phyloP scores from a whole-genome alignment of 2,888 invertebrate genomes.

The Callyntrura sp. region DNA sequence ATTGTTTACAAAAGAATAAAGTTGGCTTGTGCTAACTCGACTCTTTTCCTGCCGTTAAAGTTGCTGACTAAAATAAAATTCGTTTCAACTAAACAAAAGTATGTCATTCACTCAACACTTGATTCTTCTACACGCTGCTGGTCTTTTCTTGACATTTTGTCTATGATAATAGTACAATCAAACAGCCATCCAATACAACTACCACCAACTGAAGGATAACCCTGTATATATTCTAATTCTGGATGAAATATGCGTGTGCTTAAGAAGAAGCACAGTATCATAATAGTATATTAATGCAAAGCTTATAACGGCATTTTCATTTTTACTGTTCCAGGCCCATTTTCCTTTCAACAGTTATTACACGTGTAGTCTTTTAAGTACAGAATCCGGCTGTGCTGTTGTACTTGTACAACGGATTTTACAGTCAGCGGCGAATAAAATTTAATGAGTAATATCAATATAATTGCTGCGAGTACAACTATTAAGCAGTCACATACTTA shows the following conservation, averaged over 20 bases:
- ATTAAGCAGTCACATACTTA: no score
- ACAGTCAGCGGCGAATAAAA: background rate
- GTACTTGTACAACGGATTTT: no score
- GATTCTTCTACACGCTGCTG: no score
- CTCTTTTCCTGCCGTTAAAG: no score
- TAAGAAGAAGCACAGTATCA: no score
- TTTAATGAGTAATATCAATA: background rate
- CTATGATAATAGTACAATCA: background rate
- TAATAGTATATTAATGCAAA: no score
- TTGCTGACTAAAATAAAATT: no score
- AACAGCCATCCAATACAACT: no score
- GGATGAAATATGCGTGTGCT: background rate
- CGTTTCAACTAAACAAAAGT: no score
- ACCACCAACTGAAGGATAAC: background rate
- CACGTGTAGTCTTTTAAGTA: background rate
- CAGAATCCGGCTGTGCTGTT: background rate
- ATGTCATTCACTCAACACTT: no score
- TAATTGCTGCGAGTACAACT: background rate
- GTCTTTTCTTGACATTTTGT: constrained; percentile 17
- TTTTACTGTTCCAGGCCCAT: background rate
- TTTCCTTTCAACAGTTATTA: background rate
- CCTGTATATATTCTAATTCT: background rate
- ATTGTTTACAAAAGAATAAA: no score
- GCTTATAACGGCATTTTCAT: background rate
- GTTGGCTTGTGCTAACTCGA: no score